phyloP scores from a whole-genome alignment of 2,113 vertebrate species.

The Urocolius indicus region DNA sequence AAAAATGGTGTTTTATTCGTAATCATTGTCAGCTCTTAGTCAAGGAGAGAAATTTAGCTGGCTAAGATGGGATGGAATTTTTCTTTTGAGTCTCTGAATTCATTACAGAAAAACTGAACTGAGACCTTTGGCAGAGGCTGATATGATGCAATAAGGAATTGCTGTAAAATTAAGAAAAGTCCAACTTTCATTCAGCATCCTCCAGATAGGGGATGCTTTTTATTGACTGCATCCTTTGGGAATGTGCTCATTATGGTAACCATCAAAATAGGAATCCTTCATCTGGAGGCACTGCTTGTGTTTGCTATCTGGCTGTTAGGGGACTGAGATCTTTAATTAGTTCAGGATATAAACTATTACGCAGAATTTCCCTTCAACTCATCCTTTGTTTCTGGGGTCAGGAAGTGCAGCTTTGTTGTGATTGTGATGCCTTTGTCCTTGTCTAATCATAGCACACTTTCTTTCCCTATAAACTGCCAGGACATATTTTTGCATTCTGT shows the following conservation, averaged over 20 bases:
- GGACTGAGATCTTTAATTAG: slow-evolving; percentile 80
- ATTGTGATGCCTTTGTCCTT: slow-evolving; percentile 65
- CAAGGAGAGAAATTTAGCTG: slow-evolving; percentile 52
- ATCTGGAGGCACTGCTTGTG: slow-evolving; percentile 48
- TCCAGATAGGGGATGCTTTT: slow-evolving; percentile 51
- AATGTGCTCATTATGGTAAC: slow-evolving; percentile 75
- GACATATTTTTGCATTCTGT: slow-evolving; percentile 41
- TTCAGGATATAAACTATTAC: slow-evolving; percentile 71
- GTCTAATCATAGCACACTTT: slow-evolving; percentile 40
- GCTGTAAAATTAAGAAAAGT: slow-evolving; percentile 66
- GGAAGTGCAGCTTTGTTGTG: slow-evolving; percentile 66
- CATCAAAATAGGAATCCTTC: slow-evolving; percentile 73
- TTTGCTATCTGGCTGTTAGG: slow-evolving; percentile 67
- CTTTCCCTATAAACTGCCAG: slow-evolving; percentile 36
- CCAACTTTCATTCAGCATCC: slow-evolving; percentile 37
- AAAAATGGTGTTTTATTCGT: slow-evolving; percentile 21
- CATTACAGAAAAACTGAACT: slow-evolving; percentile 64
- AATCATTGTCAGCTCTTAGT: slow-evolving; percentile 62
- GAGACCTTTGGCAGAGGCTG: slow-evolving; percentile 44
- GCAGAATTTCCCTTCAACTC: slow-evolving; percentile 60
- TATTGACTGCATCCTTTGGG: slow-evolving; percentile 70
- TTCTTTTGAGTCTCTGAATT: slow-evolving; percentile 48
- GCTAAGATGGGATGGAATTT: background rate
- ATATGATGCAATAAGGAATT: slow-evolving; percentile 62
- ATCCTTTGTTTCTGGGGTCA: slow-evolving; percentile 68